Conservation (phyloP, 1,140 invertebrate species). For the Arctopsyche grandis region DNA sequence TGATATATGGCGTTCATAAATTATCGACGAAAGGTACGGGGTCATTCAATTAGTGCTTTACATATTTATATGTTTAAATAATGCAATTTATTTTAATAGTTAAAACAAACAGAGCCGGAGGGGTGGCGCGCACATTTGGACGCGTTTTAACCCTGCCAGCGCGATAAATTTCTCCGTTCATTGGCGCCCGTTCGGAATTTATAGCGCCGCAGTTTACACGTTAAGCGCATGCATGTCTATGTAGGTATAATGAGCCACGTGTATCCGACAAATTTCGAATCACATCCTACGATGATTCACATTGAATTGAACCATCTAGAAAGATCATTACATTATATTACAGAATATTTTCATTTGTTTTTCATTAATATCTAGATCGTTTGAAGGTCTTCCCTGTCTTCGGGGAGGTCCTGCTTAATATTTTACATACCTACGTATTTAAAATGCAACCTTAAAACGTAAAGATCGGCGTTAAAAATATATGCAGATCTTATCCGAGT, state of each 20-base stretch:
- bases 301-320: too few species aligned
- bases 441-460: neutral
- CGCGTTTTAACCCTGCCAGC: neutral
- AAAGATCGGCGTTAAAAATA: conserved; percentile 4
- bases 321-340: too few species aligned
- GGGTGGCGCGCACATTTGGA: neutral
- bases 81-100: conserved; percentile 55
- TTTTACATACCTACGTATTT: conserved; percentile 12
- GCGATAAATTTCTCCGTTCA: neutral
- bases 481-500: conserved; percentile 21
- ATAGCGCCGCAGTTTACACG: neutral
- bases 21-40: conserved; percentile 46
- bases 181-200: conserved; percentile 13
- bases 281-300: too few species aligned
- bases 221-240: too few species aligned
- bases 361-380: too few species aligned
- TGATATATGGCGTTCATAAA: conserved; percentile 53
- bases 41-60: conserved; percentile 53
- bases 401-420: neutral
- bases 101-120: conserved; percentile 50
- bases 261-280: too few species aligned
- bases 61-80: conserved; percentile 55
- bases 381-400: neutral
- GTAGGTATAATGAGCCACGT: too few species aligned
- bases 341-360: too few species aligned